Percentiles rank a stretch among this genome's conserved stretches.
Evolutionary conservation across 2,888 invertebrate genomes (phyloP).

Genomic region (Lissocephala sabroskyi): DNA sequence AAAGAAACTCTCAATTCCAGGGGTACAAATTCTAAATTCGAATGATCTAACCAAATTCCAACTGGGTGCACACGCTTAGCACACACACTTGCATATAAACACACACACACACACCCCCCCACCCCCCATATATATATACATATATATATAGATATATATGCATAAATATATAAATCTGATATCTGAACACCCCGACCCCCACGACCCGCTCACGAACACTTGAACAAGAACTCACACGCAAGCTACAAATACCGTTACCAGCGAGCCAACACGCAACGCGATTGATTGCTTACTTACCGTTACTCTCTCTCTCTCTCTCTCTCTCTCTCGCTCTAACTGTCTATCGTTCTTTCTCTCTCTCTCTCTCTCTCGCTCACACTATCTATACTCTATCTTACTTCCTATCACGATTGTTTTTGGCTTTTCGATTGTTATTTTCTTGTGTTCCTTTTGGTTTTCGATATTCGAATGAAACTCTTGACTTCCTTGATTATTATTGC

Average conservation of each 20-base stretch:
- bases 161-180: too few relatives aligned
- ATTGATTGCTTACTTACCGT: constrained; percentile 16
- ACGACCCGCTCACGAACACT: constrained; percentile 16
- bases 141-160: constrained; percentile 27
- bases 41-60: constrained; percentile 11
- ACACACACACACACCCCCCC: background rate
- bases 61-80: constrained; percentile 54
- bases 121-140: background rate
- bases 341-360: background rate
- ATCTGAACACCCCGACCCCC: background rate
- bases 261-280: too few relatives aligned
- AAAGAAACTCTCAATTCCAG: too few relatives aligned
- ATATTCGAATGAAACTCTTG: background rate
- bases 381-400: background rate
- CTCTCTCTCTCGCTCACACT: constrained; percentile 6
- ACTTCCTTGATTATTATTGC: background rate
- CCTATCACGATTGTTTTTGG: background rate
- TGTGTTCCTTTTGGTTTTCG: background rate
- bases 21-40: constrained; percentile 16
- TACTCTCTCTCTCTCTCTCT: constrained; percentile 2
- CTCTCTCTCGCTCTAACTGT: constrained; percentile 5
- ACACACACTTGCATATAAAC: constrained; percentile 46
- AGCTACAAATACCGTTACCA: too few relatives aligned
- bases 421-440: too few relatives aligned
- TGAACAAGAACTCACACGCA: constrained; percentile 12